Conservation (phyloP, 2,888 invertebrate species). For the Rutpela maculata region DNA sequence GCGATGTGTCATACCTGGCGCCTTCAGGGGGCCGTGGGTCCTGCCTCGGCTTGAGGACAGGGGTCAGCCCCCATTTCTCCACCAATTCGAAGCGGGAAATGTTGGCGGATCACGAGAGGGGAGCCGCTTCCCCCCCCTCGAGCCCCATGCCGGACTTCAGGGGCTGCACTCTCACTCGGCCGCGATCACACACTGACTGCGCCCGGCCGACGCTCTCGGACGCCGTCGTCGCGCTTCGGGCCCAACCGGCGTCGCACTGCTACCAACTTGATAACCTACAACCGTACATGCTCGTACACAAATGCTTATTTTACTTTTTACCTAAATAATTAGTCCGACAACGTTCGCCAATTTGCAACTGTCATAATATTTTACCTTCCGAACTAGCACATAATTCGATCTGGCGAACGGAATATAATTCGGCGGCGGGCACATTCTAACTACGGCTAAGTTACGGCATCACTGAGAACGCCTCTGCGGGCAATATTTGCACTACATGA, state of each 20-base stretch:
- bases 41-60: constrained; percentile 97
- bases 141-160: constrained; percentile 78
- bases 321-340: constrained; percentile 43
- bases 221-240: constrained; percentile 66
- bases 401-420: constrained; percentile 5
- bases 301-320: constrained; percentile 42
- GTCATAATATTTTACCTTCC: constrained; percentile 36
- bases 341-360: constrained; percentile 41
- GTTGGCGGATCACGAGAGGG: constrained; percentile 86
- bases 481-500: constrained; percentile 44
- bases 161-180: constrained; percentile 73
- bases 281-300: constrained; percentile 41
- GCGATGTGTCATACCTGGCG: constrained; percentile 79
- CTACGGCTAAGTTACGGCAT: constrained; percentile 28
- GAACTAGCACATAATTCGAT: constrained; percentile 29
- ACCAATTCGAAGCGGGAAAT: constrained; percentile 98
- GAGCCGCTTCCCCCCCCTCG: constrained; percentile 78
- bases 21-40: constrained; percentile 90
- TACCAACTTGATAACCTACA: constrained; percentile 64
- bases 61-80: constrained; percentile 98
- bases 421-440: constrained; percentile 31
- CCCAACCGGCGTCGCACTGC: constrained; percentile 68
- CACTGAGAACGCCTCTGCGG: constrained; percentile 45
- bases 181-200: constrained; percentile 73
- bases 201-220: constrained; percentile 69